Evolutionary conservation across 2,113 vertebrate genomes (phyloP).

Genomic region (Paradoxurus hermaphroditus): DNA sequence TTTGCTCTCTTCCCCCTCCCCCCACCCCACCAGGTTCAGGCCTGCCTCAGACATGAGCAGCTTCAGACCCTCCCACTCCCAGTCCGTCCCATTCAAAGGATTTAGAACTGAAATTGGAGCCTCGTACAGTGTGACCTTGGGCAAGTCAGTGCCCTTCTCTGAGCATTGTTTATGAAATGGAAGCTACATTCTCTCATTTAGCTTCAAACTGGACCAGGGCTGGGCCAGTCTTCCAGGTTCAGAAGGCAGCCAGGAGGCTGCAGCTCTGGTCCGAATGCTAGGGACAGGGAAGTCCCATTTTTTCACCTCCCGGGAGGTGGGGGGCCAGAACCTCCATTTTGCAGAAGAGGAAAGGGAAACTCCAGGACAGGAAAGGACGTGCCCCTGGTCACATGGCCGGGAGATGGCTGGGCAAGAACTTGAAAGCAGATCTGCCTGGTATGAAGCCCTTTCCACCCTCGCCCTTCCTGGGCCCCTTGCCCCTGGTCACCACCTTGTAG

Average conservation of each 20-base stretch:
- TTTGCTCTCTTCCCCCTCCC: background rate
- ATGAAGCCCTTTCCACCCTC: background rate
- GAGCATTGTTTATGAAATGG: background rate
- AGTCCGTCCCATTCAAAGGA: no score
- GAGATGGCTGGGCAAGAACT: background rate
- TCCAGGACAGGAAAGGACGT: background rate
- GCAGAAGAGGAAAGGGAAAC: background rate
- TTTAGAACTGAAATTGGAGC: constrained; percentile 37
- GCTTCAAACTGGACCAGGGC: background rate
- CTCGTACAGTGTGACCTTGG: background rate
- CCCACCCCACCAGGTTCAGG: background rate
- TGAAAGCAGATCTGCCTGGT: background rate
- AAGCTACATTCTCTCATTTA: background rate
- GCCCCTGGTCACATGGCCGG: background rate
- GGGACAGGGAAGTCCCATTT: background rate
- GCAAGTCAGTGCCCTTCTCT: background rate
- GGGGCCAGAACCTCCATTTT: background rate
- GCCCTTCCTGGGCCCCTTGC: background rate
- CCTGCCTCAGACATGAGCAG: background rate
- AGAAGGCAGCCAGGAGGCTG: background rate
- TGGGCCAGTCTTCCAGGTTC: background rate
- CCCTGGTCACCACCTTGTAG: constrained; percentile 88
- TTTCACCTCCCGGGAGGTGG: background rate
- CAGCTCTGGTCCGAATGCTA: background rate
- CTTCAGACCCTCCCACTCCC: background rate